phyloP scores from a whole-genome alignment of 2,797 vertebrate species.

The Phyllotis vaccarum region DNA sequence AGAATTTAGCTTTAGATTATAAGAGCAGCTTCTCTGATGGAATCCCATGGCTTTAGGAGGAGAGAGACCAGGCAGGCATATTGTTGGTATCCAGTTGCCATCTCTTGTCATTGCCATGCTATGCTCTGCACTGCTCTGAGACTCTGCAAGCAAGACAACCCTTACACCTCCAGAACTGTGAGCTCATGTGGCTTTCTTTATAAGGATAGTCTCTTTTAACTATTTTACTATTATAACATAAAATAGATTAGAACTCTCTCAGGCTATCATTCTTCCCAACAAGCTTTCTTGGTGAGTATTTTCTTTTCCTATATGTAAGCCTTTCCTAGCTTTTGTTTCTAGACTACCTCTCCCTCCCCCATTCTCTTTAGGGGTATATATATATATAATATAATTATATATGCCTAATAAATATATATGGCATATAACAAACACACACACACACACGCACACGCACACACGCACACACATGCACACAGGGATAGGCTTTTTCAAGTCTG shows the following conservation, averaged over 20 bases:
- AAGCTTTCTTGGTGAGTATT: neutral
- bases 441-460: neutral
- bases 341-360: neutral
- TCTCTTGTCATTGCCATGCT: neutral
- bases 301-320: neutral
- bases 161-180: neutral
- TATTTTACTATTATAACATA: neutral
- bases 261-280: neutral
- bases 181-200: neutral
- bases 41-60: neutral
- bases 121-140: neutral
- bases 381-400: no score
- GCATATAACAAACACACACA: no score
- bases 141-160: neutral
- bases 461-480: neutral
- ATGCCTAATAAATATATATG: no score
- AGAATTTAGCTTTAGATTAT: neutral
- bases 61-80: neutral
- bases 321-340: constrained; percentile 1
- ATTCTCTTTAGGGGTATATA: no score
- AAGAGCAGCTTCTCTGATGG: neutral
- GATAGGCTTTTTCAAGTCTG: constrained; percentile 22
- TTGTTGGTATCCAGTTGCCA: no score
- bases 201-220: neutral
- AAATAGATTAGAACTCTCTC: neutral